These are phyloP conservation scores for Hybognathus amarus DNA, from an alignment of 2,797 vertebrate species.

Conservation along the genomic window DNA sequence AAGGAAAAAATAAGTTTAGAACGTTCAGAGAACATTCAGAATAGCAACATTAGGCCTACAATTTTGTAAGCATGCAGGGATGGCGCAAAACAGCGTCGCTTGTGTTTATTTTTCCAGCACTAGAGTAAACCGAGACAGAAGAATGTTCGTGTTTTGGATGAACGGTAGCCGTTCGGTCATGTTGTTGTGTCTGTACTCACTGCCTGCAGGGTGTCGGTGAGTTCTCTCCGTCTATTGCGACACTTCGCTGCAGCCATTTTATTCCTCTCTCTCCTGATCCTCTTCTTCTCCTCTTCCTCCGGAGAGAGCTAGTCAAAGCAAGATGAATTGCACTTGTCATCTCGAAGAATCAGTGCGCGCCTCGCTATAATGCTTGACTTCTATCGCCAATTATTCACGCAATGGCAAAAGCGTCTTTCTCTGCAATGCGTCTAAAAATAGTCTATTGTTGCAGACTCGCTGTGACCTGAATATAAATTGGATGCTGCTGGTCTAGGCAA, in stretches of 20 bases:
- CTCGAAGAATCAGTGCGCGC: conserved; percentile 64
- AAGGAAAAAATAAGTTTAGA: background rate
- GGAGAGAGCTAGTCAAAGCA: conserved; percentile 84
- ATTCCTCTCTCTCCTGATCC: conserved; percentile 93
- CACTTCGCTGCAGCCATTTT: conserved; percentile 98
- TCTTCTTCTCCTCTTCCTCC: conserved; percentile 94
- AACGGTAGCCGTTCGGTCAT: background rate
- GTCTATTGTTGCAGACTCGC: conserved; percentile 82
- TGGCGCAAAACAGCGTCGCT: background rate
- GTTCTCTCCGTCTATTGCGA: conserved; percentile 91
- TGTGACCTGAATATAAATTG: conserved; percentile 84
- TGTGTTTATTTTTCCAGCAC: no score
- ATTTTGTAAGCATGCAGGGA: background rate
- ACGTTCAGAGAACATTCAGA: background rate
- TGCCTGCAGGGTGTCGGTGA: conserved; percentile 92
- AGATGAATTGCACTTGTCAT: conserved; percentile 63
- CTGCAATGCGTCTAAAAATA: conserved; percentile 85
- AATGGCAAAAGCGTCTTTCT: conserved; percentile 72
- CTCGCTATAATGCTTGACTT: conserved; percentile 64
- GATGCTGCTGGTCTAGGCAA: conserved; percentile 68
- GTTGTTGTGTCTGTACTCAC: conserved; percentile 77
- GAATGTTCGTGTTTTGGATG: background rate
- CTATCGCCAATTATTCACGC: conserved; percentile 56
- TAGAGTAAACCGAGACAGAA: background rate
- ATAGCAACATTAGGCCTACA: background rate